Evolutionary conservation across 2,113 vertebrate genomes (phyloP).

Genomic region (Passer montanus): DNA sequence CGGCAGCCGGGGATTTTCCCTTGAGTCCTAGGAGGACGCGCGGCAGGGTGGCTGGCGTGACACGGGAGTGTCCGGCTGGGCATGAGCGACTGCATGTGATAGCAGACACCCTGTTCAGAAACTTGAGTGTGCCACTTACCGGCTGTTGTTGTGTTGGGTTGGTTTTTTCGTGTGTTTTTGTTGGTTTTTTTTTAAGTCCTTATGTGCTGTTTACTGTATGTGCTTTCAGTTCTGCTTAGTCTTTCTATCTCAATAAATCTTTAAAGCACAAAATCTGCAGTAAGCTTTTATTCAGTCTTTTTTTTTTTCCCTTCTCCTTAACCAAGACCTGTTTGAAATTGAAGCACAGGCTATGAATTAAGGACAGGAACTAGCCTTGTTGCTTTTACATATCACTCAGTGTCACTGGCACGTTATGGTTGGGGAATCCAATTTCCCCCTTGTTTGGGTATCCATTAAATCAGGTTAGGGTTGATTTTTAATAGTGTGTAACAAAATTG

Average conservation of each 20-base stretch:
- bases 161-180: not conserved
- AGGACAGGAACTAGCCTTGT: constrained; percentile 11
- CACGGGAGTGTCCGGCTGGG: not conserved
- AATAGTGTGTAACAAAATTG: constrained; percentile 58
- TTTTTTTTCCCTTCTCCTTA: not conserved
- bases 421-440: constrained; percentile 63
- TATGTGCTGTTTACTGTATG: not conserved
- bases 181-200: not conserved
- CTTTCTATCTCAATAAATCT: not conserved
- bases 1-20: not conserved
- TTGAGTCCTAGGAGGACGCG: not conserved
- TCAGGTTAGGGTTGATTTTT: constrained; percentile 63
- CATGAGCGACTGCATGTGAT: not conserved
- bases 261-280: constrained; percentile 14
- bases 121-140: not conserved
- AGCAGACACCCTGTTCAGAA: not conserved
- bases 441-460: constrained; percentile 69
- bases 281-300: not conserved
- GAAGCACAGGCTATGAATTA: constrained; percentile 40
- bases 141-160: not conserved
- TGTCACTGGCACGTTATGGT: constrained; percentile 4
- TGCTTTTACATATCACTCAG: constrained; percentile 39
- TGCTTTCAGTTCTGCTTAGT: not conserved
- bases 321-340: constrained; percentile 45
- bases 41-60: not conserved